Evolutionary conservation across 2,888 invertebrate species (phyloP).

Genomic region (Drosophila limbata): DNA sequence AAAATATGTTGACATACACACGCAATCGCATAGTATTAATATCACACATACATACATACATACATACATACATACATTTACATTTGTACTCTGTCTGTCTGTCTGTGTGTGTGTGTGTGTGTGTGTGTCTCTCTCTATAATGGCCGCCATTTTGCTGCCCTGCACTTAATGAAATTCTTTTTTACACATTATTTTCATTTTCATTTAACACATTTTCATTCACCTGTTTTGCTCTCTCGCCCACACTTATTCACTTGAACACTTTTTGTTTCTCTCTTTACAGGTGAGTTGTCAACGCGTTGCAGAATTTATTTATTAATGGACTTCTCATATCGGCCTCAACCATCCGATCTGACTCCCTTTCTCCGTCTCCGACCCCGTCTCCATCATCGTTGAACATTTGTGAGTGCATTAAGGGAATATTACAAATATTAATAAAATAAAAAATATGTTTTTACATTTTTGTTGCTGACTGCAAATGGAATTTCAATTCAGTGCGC

Average conservation of each 20-base stretch:
- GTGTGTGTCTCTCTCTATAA: not conserved
- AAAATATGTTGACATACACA: conserved; percentile 71
- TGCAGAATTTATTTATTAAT: conserved; percentile 72
- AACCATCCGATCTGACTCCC: not conserved
- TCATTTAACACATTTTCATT: conserved; percentile 35
- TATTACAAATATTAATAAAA: conserved; percentile 23
- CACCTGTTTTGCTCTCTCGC: not conserved
- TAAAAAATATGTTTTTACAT: not conserved
- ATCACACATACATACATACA: conserved; percentile 12
- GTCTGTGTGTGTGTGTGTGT: too few relatives aligned
- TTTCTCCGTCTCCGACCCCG: not conserved
- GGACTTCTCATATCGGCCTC: conserved; percentile 65
- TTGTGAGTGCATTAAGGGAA: conserved; percentile 52
- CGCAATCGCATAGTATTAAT: conserved; percentile 39
- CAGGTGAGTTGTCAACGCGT: conserved; percentile 72
- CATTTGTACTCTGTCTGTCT: conserved; percentile 3
- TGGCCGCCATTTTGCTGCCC: conserved; percentile 74
- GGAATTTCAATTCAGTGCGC: conserved; percentile 10
- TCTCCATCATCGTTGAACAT: conserved; percentile 17
- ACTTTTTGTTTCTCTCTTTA: conserved; percentile 32
- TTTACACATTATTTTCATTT: conserved; percentile 33
- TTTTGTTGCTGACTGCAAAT: conserved; percentile 40
- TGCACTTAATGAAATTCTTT: conserved; percentile 76
- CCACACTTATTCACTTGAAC: conserved; percentile 18
- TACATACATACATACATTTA: conserved; percentile 12